Evolutionary conservation across 2,113 vertebrate species (phyloP), one percentile per base, ranked within the genome.

Genomic region (Atherinomorus stipes): DNA sequence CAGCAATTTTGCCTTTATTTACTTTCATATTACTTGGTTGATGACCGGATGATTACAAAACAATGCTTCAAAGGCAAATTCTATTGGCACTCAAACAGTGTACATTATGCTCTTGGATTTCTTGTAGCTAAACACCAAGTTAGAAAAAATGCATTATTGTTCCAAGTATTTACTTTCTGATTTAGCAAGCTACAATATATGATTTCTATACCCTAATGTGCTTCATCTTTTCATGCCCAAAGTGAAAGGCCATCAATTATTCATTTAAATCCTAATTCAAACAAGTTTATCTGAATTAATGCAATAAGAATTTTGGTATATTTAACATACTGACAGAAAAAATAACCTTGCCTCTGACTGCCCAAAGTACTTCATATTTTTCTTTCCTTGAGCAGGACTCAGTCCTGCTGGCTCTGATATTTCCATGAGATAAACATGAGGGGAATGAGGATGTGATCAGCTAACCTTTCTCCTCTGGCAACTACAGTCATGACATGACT

Each of bases 401-500:
- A 54, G 49, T 72, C 51, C 67, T 21, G 47, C 60, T 21, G 31
- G 52, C 73, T 49, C 42, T 66, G 40, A 72, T 83, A 84, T 78
- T 81, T 87, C 58, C 62, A 66, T 61, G 28, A 73, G 66, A 81
- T 66, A 73, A 37, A 23, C 34, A 34, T 67, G 50, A 76, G 42
- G 42, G 50, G 64, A 82, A 75, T 25, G 65, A 81, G 78, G 62
- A 76, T 31, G 54, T 74, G 85, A 84, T 90, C 81, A 66, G 64
- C 75, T 63, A 49, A 49, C 76, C 64, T 64, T 81, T 80, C 64
- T 56, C 89, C 83, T 84, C 86, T 71, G 77, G 86, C 83, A 61
- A 54, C 74, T 49, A 38, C 47, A 81, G 80, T 72, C 88, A 85
- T 76, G 89, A 84, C 65, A 71, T 83, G 89, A 88, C 85, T 92